A percentile compares a stretch with the other conserved stretches of the same genome.
phyloP scores from a whole-genome alignment of 1,140 invertebrate species.

The Augochlora pura region DNA sequence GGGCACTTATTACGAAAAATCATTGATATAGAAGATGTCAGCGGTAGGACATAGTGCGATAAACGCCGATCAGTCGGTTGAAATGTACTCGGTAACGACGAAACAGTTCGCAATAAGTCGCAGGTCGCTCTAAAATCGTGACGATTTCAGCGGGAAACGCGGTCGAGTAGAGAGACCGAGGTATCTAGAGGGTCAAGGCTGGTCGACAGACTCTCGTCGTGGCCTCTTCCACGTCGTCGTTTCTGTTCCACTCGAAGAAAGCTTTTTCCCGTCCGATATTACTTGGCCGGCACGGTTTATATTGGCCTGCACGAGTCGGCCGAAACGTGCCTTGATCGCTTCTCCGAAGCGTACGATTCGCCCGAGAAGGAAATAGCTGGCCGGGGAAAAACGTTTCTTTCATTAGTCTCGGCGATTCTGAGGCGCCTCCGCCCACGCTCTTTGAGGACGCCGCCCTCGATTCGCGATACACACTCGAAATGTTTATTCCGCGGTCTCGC shows the following conservation, averaged over 20 bases:
- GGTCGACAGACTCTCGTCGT: conserved; percentile 27
- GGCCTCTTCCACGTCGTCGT: conserved; percentile 27
- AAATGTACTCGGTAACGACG: too few relatives aligned
- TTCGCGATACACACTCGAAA: too few relatives aligned
- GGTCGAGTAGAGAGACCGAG: conserved; percentile 42
- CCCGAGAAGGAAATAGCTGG: background rate
- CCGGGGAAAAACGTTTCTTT: background rate
- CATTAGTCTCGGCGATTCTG: background rate
- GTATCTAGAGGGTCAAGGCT: conserved; percentile 45
- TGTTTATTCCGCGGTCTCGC: too few relatives aligned
- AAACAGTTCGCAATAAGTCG: too few relatives aligned
- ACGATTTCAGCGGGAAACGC: conserved; percentile 42
- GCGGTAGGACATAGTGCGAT: too few relatives aligned
- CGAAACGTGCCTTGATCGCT: conserved; percentile 14
- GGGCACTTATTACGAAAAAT: too few relatives aligned
- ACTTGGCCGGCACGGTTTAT: conserved; percentile 18
- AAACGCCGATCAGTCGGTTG: too few relatives aligned
- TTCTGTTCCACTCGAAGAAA: conserved; percentile 19
- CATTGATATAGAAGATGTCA: too few relatives aligned
- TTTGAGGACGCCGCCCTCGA: too few relatives aligned
- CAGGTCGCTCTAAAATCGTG: conserved; percentile 7
- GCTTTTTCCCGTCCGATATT: conserved; percentile 25
- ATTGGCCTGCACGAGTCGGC: conserved; percentile 22
- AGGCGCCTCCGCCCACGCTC: background rate
- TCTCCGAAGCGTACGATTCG: background rate